Evolutionary conservation across 35 echinoderm and acorn worm species (phyloP).

Genomic region (Ptychodera flava): DNA sequence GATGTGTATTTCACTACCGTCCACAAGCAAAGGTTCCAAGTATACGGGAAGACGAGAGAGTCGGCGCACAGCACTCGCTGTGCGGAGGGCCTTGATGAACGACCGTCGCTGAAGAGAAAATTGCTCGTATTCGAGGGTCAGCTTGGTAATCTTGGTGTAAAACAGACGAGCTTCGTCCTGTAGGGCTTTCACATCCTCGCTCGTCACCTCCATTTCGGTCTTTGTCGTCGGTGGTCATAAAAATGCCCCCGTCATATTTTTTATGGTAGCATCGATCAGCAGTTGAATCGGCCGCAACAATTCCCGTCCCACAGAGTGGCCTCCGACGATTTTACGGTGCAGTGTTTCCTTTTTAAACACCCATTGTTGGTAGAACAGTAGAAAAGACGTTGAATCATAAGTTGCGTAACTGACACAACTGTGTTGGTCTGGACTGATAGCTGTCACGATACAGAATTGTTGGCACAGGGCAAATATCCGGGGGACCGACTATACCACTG

Average conservation of each 20-base stretch:
- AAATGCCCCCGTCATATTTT: background rate
- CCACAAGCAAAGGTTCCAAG: background rate
- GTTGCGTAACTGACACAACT: background rate
- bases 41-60: background rate
- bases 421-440: too few species aligned
- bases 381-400: background rate
- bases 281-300: too few species aligned
- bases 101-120: background rate
- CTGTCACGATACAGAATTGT: too few species aligned
- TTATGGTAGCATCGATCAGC: too few species aligned
- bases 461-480: too few species aligned
- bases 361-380: background rate
- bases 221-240: background rate
- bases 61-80: background rate
- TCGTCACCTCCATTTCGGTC: background rate
- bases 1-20: background rate
- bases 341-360: too few species aligned
- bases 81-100: background rate
- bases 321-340: too few species aligned
- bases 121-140: background rate
- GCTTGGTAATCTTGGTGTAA: background rate
- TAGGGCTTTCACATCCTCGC: background rate
- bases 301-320: too few species aligned
- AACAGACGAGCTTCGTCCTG: background rate
- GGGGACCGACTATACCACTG: too few species aligned